Evolutionary conservation across 2,888 invertebrate species (phyloP).

Genomic region (Drosophila rubida): DNA sequence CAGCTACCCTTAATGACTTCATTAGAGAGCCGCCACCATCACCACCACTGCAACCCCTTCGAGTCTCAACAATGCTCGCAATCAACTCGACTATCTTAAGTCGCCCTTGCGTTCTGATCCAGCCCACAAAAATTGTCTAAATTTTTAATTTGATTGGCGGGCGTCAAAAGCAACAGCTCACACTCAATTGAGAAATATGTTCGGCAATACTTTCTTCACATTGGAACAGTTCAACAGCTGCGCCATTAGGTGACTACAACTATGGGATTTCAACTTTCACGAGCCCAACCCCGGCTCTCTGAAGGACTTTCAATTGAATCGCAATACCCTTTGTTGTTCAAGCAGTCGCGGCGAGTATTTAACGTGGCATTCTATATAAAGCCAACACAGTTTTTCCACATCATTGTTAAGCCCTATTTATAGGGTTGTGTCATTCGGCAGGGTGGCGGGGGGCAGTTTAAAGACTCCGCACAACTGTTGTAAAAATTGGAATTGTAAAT

Average conservation of each 20-base stretch:
- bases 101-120: slow-evolving; percentile 12
- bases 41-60: slow-evolving; percentile 46
- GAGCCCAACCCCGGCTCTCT: slow-evolving; percentile 22
- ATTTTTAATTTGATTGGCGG: slow-evolving; percentile 68
- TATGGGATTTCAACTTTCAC: slow-evolving; percentile 12
- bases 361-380: slow-evolving; percentile 48
- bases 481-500: slow-evolving; percentile 74
- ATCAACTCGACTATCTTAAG: slow-evolving; percentile 55
- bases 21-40: slow-evolving; percentile 51
- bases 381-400: slow-evolving; percentile 47
- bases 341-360: slow-evolving; percentile 37
- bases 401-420: slow-evolving; percentile 58
- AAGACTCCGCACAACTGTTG: slow-evolving; percentile 71
- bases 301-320: slow-evolving; percentile 42
- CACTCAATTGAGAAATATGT: slow-evolving; percentile 67
- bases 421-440: neutral
- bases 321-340: slow-evolving; percentile 42
- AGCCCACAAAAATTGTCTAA: slow-evolving; percentile 22
- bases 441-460: slow-evolving; percentile 29
- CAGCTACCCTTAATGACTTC: slow-evolving; percentile 76
- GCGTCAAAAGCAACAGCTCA: slow-evolving; percentile 73
- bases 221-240: slow-evolving; percentile 60
- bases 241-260: slow-evolving; percentile 37
- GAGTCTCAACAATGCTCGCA: slow-evolving; percentile 46
- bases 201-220: slow-evolving; percentile 34